These are phyloP conservation scores for Ptilodon capucinus DNA, from an alignment of 2,888 invertebrate genomes.

Conservation along the genomic window DNA sequence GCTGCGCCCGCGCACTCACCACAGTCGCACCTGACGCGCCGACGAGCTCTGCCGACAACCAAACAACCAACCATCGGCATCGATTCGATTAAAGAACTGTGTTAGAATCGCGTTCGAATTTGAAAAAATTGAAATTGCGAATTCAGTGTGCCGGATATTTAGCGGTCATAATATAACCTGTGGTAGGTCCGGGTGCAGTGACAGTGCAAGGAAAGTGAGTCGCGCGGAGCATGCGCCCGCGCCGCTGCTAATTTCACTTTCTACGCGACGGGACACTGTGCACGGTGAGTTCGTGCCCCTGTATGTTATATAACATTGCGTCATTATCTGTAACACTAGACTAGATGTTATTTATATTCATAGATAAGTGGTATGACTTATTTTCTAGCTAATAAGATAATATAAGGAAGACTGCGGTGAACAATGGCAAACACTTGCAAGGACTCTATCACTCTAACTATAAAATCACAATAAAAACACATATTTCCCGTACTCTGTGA, in stretches of 20 bases:
- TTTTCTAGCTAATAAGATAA: no score
- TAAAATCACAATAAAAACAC: no score
- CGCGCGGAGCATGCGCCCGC: slow-evolving; percentile 60
- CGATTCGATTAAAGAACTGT: neutral
- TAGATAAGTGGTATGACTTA: no score
- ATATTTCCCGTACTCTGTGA: no score
- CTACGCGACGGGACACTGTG: slow-evolving; percentile 66
- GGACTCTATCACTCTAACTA: no score
- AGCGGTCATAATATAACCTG: slow-evolving; percentile 15
- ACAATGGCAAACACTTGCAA: no score
- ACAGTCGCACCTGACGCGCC: slow-evolving; percentile 65
- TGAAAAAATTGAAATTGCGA: slow-evolving; percentile 40
- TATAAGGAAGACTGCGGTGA: no score
- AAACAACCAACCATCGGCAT: slow-evolving; percentile 20
- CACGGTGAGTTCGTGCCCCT: slow-evolving; percentile 60
- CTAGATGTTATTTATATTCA: no score
- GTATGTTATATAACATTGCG: slow-evolving; percentile 35
- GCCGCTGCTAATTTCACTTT: slow-evolving; percentile 71
- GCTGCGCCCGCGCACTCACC: slow-evolving; percentile 30
- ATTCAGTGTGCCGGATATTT: slow-evolving; percentile 29
- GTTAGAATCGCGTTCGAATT: slow-evolving; percentile 47
- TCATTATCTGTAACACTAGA: neutral
- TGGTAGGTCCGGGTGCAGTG: slow-evolving; percentile 42
- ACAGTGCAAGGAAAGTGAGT: slow-evolving; percentile 64
- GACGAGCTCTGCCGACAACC: slow-evolving; percentile 36